Base-by-base conservation (phyloP, 2,888 invertebrate genomes). In the Meandrusa payeni region DNA sequence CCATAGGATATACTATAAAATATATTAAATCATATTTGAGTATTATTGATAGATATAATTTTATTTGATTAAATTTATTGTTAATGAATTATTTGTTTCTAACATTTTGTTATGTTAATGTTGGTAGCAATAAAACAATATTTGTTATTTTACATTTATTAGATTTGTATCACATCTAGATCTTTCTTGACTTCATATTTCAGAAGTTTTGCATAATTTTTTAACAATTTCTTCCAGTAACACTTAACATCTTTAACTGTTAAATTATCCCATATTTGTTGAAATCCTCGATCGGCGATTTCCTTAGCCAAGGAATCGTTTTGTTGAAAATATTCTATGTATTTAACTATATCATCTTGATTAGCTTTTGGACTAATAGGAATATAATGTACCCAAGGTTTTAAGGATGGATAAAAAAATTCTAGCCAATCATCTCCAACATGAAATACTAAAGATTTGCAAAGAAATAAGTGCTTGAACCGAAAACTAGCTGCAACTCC, bases 401-500 rank as follows among this genome's bases (percentile, higher is more conserved):
- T 94, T 62, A 99, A 77, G 5, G 93, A 91, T 2, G 93, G 90
- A 69, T 99, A 99, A 76, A 97, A 99, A 76, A 98, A 99, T 83
- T 99, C 98, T 23, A 92, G 83, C 98, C 98, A 98, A 51, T 97
- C 95, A 56, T 95, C 89, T 0, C 97, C 98, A 1, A 98, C 97
- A 73, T 98, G 98, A 64, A 98, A 96, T 0, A 99, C 95, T 23
- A 98, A 76, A 0, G 97, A 97, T 58, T 93, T 93, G 69, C 98
- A 99, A 0, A 98, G 83, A 63, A 98, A 96, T 26, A 99, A 89
- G 81, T 98, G 98, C 71, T 98, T 98, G 39, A 97, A 92, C n/a
- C 98, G 91, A 68, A 99, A 99, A 74, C 97, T 98, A 5, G 98
- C 98, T 1, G 98, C 98, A 0, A 99, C 98, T 1, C 98, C 98